A percentile compares a stretch with the other conserved stretches of the same genome.
phyloP scores from a whole-genome alignment of 1,140 invertebrate species.

The Leguminivora glycinivorella region DNA sequence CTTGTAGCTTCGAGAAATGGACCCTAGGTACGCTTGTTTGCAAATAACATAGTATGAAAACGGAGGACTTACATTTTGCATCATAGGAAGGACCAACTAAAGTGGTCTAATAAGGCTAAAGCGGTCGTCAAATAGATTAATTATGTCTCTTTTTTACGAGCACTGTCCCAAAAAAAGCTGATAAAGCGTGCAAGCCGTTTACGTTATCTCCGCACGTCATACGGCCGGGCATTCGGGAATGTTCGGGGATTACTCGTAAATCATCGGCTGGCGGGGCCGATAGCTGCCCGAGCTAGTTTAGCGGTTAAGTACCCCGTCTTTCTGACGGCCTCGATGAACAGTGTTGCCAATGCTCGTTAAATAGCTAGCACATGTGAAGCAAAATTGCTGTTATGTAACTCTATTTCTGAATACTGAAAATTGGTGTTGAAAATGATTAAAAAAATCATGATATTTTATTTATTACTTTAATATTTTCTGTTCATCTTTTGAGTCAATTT shows the following conservation, averaged over 20 bases:
- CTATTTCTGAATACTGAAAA: too few species aligned
- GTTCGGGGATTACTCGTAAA: conserved; percentile 32
- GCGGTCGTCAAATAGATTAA: background rate
- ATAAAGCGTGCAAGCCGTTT: conserved; percentile 24
- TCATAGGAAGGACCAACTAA: background rate
- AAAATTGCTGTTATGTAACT: background rate
- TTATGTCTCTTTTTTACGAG: background rate
- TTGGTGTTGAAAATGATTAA: too few species aligned
- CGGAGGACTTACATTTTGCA: too few species aligned
- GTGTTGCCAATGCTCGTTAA: background rate
- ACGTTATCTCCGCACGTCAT: conserved; percentile 33
- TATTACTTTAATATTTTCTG: too few species aligned
- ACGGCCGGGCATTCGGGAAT: background rate
- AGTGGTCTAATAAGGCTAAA: background rate
- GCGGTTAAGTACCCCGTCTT: conserved; percentile 37
- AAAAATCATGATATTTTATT: too few species aligned
- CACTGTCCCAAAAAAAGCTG: background rate
- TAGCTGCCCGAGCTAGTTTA: conserved; percentile 34
- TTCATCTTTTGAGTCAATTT: too few species aligned
- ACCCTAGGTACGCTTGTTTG: too few species aligned
- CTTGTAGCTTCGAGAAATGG: too few species aligned
- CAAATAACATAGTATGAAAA: too few species aligned
- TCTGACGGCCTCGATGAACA: conserved; percentile 32
- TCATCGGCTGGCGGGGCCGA: conserved; percentile 29
- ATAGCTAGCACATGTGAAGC: background rate